Evolutionary conservation across 2,797 vertebrate species (phyloP), one percentile per base, ranked within the genome.

Genomic region (Staurois parvus): DNA sequence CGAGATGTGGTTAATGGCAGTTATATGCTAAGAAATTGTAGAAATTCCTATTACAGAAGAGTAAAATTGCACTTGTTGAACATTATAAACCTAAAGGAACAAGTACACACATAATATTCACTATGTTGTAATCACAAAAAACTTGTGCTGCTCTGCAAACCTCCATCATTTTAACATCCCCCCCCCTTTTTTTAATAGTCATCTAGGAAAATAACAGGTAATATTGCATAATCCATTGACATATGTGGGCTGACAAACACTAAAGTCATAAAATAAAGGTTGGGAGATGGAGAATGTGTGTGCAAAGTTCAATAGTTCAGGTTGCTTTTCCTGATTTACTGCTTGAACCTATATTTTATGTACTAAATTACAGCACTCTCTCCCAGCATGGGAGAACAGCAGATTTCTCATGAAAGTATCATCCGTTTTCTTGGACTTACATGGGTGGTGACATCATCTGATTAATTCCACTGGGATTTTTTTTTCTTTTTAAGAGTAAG

Each of bases 271-370:
- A 86, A 86, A 73, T 79, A 83, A 79, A 74, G 75, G 76, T 84
- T 87, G 70, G 62, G 62, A 87, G 68, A 87, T 87, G 76, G 76
- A 83, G 76, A 87, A 87, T 69, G 59, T 75, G 32, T 84, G 69
- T 29, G 34, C 26, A 59, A 87, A 84, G 85, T 83, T 86, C 85
- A 86, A 86, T 68, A 83, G 85, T 87, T 87, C 85, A 87, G 32
- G 32, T 73, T 87, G 24, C 81, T 68, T 84, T 32, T 83, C 62
- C 67, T 79, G 81, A 87, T 79, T 87, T 87, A 87, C 81, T 59
- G 81, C 81, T 42, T 42, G 42, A 83, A 69, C 77, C 85, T 62
- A 87, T 79, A 75, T 87, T 83, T 87, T 74, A 84, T 84, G 76
- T 75, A 59, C 85, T 40, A 83, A 83, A 87, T 83, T 79, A 83